Conservation (phyloP, 1,140 invertebrate genomes). For the Drosophila kohkoa region DNA sequence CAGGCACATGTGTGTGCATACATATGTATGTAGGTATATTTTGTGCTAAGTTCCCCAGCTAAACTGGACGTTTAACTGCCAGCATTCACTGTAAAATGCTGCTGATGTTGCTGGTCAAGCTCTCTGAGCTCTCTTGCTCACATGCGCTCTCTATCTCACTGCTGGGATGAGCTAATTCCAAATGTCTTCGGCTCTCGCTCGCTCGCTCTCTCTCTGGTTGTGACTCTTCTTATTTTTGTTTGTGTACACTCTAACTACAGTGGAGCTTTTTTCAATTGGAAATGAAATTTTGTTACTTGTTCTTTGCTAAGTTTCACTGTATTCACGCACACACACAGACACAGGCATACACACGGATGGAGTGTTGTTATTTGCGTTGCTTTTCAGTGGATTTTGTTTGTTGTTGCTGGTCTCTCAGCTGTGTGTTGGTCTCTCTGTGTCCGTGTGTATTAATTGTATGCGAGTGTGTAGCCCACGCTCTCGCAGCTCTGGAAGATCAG, state of each 20-base stretch:
- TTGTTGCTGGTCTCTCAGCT: constrained; percentile 41
- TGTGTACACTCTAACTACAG: constrained; percentile 22
- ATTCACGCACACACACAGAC: constrained; percentile 8
- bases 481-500: constrained; percentile 56
- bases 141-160: constrained; percentile 2
- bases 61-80: constrained; percentile 23
- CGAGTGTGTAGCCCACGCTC: constrained; percentile 41
- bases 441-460: too few species aligned
- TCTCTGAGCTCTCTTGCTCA: constrained; percentile 20
- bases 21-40: constrained; percentile 1
- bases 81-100: constrained; percentile 34
- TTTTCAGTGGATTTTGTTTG: constrained; percentile 38
- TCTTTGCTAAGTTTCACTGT: constrained; percentile 43
- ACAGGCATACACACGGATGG: constrained; percentile 19
- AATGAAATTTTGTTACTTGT: constrained; percentile 14
- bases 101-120: constrained; percentile 28
- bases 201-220: not conserved
- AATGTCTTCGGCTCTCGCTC: constrained; percentile 21
- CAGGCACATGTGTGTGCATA: not conserved
- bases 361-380: constrained; percentile 41
- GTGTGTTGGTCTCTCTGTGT: constrained; percentile 20
- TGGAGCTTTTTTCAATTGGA: constrained; percentile 30
- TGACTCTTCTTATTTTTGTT: constrained; percentile 21
- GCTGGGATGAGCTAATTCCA: constrained; percentile 49
- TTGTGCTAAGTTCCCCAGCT: not conserved